Percentiles rank a stretch among this genome's conserved stretches.
Evolutionary conservation across 2,797 vertebrate genomes (phyloP).

Genomic region (Malurus splendens): DNA sequence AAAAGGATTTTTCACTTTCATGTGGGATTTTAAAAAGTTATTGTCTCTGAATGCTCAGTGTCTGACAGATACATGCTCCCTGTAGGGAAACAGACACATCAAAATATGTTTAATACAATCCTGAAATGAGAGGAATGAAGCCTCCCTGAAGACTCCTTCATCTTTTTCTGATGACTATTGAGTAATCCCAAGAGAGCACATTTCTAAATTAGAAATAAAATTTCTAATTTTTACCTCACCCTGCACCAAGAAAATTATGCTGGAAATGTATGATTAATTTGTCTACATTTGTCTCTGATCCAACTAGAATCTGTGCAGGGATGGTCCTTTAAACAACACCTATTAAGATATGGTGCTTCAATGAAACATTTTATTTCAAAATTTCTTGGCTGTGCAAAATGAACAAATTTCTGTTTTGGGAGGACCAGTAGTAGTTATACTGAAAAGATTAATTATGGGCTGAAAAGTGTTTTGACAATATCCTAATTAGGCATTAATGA

Average conservation of each 20-base stretch:
- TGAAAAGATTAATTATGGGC: not conserved
- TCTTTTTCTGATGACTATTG: not conserved
- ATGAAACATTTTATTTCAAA: not conserved
- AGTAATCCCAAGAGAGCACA: not conserved
- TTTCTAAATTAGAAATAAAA: not conserved
- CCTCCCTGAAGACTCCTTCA: not conserved
- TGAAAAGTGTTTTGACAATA: not conserved
- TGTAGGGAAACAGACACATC: not conserved
- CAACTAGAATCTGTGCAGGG: not conserved
- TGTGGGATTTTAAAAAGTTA: not conserved
- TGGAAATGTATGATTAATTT: not conserved
- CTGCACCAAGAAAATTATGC: not conserved
- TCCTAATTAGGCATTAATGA: not conserved
- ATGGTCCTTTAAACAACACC: not conserved
- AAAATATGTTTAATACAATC: not conserved
- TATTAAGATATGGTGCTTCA: not conserved
- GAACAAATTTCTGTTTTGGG: not conserved
- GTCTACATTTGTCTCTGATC: not conserved
- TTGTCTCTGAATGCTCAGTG: not conserved
- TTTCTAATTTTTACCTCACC: not conserved
- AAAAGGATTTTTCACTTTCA: not conserved
- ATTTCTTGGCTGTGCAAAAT: not conserved
- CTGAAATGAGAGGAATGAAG: not conserved
- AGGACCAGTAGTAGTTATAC: not conserved
- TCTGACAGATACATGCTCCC: not conserved